A percentile compares a stretch with the other conserved stretches of the same genome.
phyloP scores from a whole-genome alignment of 2,888 invertebrate genomes.

The Rotaria socialis region DNA sequence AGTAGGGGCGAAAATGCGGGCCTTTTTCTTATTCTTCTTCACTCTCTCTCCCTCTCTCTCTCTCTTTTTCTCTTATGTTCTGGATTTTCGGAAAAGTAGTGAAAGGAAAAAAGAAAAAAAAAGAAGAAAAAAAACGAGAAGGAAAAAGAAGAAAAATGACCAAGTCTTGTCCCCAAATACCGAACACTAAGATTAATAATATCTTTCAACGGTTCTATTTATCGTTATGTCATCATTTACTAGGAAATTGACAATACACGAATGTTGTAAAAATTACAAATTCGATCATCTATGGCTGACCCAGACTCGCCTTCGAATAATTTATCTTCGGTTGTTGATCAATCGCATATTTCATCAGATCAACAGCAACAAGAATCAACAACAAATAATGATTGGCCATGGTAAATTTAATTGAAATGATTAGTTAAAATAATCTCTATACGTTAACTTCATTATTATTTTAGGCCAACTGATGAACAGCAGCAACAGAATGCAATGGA shows the following conservation, averaged over 20 bases:
- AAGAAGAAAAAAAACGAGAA: too few species aligned
- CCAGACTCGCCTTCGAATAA: neutral
- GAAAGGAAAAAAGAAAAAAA: neutral
- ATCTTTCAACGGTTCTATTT: neutral
- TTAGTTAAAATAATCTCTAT: too few species aligned
- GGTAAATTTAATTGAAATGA: neutral
- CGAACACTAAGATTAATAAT: neutral
- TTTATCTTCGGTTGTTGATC: neutral
- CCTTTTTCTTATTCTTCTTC: conserved; percentile 9
- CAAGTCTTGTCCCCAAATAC: neutral
- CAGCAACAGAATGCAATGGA: neutral
- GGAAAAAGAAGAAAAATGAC: neutral
- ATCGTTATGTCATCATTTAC: neutral
- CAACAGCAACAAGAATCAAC: neutral
- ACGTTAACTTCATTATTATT: too few species aligned
- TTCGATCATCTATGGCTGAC: neutral
- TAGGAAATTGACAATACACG: neutral
- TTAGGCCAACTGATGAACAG: neutral
- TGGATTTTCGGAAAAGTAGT: conserved; percentile 15
- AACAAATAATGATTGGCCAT: conserved; percentile 7
- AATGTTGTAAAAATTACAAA: neutral
- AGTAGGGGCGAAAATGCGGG: neutral
- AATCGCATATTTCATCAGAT: neutral
- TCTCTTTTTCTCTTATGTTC: conserved; percentile 15
- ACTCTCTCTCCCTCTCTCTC: neutral